Percentiles rank a stretch among this genome's conserved stretches.
Evolutionary conservation across 1,140 invertebrate genomes (phyloP).

Genomic region (Cyphomyrmex costatus): DNA sequence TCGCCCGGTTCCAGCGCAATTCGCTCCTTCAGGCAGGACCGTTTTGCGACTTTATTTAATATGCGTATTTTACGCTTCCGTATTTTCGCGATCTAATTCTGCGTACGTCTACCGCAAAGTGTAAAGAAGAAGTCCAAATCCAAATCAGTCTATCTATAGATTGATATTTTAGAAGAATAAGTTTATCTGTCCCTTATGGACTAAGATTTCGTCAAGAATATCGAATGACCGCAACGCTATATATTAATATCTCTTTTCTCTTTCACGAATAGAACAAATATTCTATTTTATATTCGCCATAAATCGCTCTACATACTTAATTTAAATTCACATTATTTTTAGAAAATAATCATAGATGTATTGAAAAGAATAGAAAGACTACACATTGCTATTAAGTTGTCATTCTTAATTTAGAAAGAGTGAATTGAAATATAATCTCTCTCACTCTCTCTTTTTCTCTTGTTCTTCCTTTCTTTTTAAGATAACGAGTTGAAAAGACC

Average conservation of each 20-base stretch:
- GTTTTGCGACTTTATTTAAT: slow-evolving; percentile 59
- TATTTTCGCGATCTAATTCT: slow-evolving; percentile 58
- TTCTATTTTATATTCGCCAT: not conserved
- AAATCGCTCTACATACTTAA: not conserved
- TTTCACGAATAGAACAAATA: not conserved
- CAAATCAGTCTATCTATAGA: slow-evolving; percentile 35
- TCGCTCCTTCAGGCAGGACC: slow-evolving; percentile 53
- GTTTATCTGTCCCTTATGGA: not conserved
- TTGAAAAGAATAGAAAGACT: too few species aligned
- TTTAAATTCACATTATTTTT: not conserved
- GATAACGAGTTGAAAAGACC: too few species aligned
- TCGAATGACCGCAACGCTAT: too few species aligned
- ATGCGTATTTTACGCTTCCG: slow-evolving; percentile 57
- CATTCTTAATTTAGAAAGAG: too few species aligned
- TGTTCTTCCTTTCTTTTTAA: too few species aligned
- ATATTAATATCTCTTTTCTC: not conserved
- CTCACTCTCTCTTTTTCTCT: too few species aligned
- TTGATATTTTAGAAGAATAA: not conserved
- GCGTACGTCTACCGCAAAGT: slow-evolving; percentile 12
- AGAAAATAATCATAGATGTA: not conserved
- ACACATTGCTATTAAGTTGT: too few species aligned
- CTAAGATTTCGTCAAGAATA: slow-evolving; percentile 4
- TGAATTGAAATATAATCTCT: too few species aligned
- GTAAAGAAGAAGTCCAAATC: not conserved
- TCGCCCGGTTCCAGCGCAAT: slow-evolving; percentile 49